A percentile compares a stretch with the other conserved stretches of the same genome.
phyloP scores from a whole-genome alignment of 1,140 invertebrate species.

The Neoseiulus cucumeris region DNA sequence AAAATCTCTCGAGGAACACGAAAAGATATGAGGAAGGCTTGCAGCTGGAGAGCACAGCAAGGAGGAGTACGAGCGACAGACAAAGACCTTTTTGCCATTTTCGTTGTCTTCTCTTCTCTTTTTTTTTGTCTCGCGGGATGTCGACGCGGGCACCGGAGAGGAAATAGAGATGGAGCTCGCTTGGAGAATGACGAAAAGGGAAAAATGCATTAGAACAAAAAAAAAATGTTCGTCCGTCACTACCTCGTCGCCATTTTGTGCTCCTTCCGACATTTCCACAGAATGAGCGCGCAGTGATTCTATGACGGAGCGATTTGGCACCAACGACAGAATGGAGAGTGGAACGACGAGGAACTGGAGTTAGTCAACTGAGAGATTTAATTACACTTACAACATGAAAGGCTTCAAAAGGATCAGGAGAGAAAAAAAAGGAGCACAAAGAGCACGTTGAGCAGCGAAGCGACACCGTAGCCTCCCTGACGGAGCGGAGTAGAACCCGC shows the following conservation, averaged over 20 bases:
- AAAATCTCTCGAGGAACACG: no score
- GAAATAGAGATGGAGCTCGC: no score
- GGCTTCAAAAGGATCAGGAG: not conserved
- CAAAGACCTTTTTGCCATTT: no score
- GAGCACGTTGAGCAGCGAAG: not conserved
- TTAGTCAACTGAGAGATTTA: constrained; percentile 4
- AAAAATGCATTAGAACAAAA: constrained; percentile 10
- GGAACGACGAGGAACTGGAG: not conserved
- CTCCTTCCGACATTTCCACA: not conserved
- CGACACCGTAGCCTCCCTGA: not conserved
- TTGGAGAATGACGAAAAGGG: not conserved
- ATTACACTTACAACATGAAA: not conserved
- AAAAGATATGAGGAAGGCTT: no score
- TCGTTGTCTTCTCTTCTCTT: no score
- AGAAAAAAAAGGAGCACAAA: not conserved
- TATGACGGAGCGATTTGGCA: no score
- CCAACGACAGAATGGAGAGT: not conserved
- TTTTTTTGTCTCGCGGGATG: no score
- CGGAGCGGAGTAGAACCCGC: not conserved
- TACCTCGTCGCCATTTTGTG: not conserved
- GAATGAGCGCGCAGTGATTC: not conserved
- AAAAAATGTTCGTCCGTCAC: not conserved
- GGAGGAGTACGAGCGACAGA: no score
- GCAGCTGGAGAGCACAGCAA: no score
- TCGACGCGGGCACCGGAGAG: no score